Conservation (phyloP, 2,113 vertebrate species). For the Callorhinus ursinus region DNA sequence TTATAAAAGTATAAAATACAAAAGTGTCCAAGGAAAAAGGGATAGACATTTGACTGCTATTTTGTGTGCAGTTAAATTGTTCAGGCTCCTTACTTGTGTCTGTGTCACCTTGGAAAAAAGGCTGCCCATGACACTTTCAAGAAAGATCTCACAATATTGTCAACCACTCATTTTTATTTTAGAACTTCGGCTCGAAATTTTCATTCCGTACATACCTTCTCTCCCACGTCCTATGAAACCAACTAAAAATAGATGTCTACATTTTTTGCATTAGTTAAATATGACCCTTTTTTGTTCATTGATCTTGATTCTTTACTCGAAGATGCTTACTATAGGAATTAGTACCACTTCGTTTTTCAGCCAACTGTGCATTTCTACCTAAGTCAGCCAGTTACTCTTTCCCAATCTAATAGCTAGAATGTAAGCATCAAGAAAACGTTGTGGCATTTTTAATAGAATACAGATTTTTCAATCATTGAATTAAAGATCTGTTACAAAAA, state of each 20-base stretch:
- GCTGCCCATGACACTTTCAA: background rate
- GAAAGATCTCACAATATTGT: background rate
- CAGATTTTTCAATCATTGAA: conserved; percentile 7
- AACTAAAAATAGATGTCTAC: background rate
- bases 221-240: background rate
- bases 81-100: background rate
- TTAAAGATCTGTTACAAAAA: background rate
- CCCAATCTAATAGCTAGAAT: background rate
- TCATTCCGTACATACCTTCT: background rate
- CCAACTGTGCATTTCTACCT: background rate
- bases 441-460: background rate
- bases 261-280: background rate
- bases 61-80: background rate
- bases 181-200: background rate
- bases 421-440: background rate
- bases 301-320: background rate
- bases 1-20: background rate
- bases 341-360: background rate
- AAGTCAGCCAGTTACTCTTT: background rate
- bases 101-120: background rate
- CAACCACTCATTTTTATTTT: background rate
- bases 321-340: background rate
- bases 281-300: background rate
- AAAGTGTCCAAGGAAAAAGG: background rate
- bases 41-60: background rate